phyloP scores from a whole-genome alignment of 2,888 invertebrate species.

The Heterodera filipjevi region DNA sequence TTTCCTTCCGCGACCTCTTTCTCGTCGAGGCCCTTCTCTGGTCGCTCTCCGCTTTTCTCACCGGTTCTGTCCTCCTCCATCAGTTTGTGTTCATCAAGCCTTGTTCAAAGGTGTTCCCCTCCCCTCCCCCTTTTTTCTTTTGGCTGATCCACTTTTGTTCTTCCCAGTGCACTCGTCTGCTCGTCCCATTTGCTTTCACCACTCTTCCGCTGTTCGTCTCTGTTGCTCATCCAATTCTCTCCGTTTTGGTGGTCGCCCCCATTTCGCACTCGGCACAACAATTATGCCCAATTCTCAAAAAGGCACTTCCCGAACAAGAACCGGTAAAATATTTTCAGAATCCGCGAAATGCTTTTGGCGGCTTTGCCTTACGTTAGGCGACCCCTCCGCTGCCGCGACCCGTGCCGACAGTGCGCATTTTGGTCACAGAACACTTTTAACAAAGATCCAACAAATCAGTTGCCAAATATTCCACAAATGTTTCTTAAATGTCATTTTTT shows the following conservation, averaged over 20 bases:
- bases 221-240: slow-evolving; percentile 27
- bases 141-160: no score
- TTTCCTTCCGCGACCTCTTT: slow-evolving; percentile 27
- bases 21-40: slow-evolving; percentile 21
- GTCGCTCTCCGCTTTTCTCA: slow-evolving; percentile 15
- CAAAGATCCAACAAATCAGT: not conserved
- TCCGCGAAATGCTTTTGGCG: not conserved
- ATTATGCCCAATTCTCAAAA: slow-evolving; percentile 24
- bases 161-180: slow-evolving; percentile 27
- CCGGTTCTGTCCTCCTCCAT: slow-evolving; percentile 18
- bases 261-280: slow-evolving; percentile 15
- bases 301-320: slow-evolving; percentile 26
- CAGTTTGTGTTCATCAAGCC: slow-evolving; percentile 23
- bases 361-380: not conserved
- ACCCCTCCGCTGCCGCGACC: slow-evolving; percentile 29
- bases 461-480: no score
- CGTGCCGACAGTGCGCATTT: slow-evolving; percentile 29
- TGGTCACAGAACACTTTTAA: slow-evolving; percentile 28
- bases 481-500: no score
- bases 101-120: slow-evolving; percentile 11
- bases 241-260: slow-evolving; percentile 21
- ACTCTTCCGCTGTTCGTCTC: slow-evolving; percentile 29
- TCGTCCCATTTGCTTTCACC: slow-evolving; percentile 32
- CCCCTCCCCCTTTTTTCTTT: not conserved
- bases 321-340: slow-evolving; percentile 19